Percentiles rank a stretch among this genome's conserved stretches.
Evolutionary conservation across 2,888 invertebrate genomes (phyloP).

Genomic region (Oscheius sp.): DNA sequence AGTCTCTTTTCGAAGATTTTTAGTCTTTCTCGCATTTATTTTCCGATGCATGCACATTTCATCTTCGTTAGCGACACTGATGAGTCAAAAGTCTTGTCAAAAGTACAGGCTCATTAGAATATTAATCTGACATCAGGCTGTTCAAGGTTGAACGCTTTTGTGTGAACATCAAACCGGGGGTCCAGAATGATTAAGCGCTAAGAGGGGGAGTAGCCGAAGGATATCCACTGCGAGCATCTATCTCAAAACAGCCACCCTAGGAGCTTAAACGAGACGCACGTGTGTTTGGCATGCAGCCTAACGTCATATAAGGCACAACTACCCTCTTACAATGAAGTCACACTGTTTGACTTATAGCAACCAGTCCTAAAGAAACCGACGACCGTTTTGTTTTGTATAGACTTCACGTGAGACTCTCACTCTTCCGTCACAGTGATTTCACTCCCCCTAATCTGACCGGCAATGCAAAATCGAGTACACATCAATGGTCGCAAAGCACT

Average conservation of each 20-base stretch:
- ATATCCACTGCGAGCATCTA: neutral
- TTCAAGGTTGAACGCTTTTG: too few species aligned
- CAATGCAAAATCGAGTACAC: slow-evolving; percentile 10
- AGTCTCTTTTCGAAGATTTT: too few species aligned
- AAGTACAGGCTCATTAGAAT: too few species aligned
- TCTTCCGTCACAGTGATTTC: slow-evolving; percentile 27
- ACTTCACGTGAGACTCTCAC: neutral
- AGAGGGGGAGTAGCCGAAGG: neutral
- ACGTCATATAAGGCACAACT: neutral
- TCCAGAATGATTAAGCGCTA: too few species aligned
- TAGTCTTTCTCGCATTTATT: too few species aligned
- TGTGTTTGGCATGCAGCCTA: neutral
- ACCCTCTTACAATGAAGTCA: neutral
- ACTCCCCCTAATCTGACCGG: slow-evolving; percentile 17
- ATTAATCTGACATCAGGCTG: too few species aligned
- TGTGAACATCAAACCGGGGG: too few species aligned
- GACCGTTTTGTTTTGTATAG: neutral
- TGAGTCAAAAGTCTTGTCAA: too few species aligned
- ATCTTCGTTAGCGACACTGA: too few species aligned
- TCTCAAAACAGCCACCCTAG: slow-evolving; percentile 1
- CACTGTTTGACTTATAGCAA: neutral
- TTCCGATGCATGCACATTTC: too few species aligned
- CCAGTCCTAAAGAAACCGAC: neutral
- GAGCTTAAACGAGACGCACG: neutral
- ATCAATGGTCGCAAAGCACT: slow-evolving; percentile 23